Evolutionary conservation across 2,888 invertebrate genomes (phyloP).

Genomic region (Shargacucullia verbasci): DNA sequence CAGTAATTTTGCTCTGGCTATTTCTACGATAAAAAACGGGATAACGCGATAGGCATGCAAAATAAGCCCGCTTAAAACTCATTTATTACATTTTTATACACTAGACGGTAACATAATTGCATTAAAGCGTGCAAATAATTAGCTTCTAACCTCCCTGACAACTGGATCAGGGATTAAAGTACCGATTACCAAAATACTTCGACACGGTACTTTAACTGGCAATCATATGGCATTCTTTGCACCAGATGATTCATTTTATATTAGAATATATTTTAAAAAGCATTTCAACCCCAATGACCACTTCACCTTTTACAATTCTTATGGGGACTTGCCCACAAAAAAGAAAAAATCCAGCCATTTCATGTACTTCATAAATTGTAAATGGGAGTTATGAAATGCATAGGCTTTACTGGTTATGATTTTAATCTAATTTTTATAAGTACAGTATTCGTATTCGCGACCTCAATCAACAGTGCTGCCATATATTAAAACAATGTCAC

Average conservation of each 20-base stretch:
- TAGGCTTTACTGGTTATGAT: conserved; percentile 20
- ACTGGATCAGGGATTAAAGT: conserved; percentile 21
- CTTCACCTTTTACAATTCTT: conserved; percentile 32
- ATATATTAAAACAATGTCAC: neutral
- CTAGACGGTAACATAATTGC: conserved; percentile 66
- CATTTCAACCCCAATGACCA: conserved; percentile 3
- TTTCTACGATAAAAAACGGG: conserved; percentile 24
- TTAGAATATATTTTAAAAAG: conserved; percentile 15
- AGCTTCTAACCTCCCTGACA: conserved; percentile 24
- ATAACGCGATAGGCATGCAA: conserved; percentile 29
- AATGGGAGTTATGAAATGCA: conserved; percentile 22
- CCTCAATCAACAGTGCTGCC: conserved; percentile 14
- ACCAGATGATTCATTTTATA: conserved; percentile 23
- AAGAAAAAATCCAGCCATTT: conserved; percentile 36
- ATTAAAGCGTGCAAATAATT: conserved; percentile 58
- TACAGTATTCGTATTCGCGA: conserved; percentile 30
- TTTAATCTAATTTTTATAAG: conserved; percentile 27
- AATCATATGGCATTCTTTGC: conserved; percentile 33
- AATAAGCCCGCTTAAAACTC: conserved; percentile 21
- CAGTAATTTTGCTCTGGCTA: conserved; percentile 33
- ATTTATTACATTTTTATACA: conserved; percentile 42
- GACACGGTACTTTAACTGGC: conserved; percentile 24
- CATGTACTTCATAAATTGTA: neutral
- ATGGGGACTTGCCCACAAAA: conserved; percentile 39
- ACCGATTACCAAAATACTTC: conserved; percentile 21